Percentiles rank a stretch among this genome's conserved stretches.
Conservation (phyloP, 92 coral and sea anemone species). For the Epizoanthus ramosus region DNA sequence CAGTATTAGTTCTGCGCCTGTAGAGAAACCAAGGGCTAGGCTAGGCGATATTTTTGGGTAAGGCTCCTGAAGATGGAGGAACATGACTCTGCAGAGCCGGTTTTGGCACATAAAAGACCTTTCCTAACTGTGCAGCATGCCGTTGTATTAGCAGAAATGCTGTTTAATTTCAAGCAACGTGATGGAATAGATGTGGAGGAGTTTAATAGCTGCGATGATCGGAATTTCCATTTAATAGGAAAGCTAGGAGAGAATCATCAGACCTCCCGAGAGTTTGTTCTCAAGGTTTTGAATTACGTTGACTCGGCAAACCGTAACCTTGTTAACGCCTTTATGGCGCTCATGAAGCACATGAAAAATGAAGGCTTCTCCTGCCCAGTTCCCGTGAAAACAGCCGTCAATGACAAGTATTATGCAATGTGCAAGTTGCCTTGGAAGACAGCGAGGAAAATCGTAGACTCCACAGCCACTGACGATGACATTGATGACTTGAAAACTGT, state of each 20-base stretch:
- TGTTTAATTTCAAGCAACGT: slow-evolving; percentile 55
- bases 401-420: slow-evolving; percentile 18
- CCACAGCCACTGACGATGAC: not conserved
- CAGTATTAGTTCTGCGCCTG: no score
- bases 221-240: slow-evolving; percentile 70
- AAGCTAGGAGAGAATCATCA: slow-evolving; percentile 10
- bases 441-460: not conserved
- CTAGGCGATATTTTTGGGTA: not conserved
- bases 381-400: slow-evolving; percentile 43
- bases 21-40: no score
- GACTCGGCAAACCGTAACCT: slow-evolving; percentile 46
- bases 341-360: slow-evolving; percentile 50
- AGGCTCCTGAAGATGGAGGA: slow-evolving; percentile 3
- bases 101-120: slow-evolving; percentile 49
- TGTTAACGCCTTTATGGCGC: slow-evolving; percentile 63
- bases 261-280: slow-evolving; percentile 47
- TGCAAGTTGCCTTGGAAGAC: slow-evolving; percentile 42
- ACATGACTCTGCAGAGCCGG: not conserved
- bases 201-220: slow-evolving; percentile 76
- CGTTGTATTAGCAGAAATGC: slow-evolving; percentile 49
- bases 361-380: slow-evolving; percentile 59
- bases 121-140: slow-evolving; percentile 53
- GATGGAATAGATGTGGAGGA: slow-evolving; percentile 51
- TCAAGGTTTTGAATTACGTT: slow-evolving; percentile 71
- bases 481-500: not conserved